phyloP scores from a whole-genome alignment of 2,888 invertebrate genomes.

The Mystacides longicornis region DNA sequence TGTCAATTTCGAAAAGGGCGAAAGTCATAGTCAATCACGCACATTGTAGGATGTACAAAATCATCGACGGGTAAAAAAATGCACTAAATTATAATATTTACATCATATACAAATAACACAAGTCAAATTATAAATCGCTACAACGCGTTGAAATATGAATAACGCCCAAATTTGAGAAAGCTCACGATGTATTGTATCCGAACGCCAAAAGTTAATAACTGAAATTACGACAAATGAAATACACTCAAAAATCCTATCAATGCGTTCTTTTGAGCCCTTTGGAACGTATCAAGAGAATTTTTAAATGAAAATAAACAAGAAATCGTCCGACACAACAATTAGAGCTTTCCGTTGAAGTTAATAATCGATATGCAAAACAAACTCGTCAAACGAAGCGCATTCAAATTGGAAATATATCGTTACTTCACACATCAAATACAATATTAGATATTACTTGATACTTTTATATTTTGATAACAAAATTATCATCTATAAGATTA shows the following conservation, averaged over 20 bases:
- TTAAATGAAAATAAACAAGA: conserved; percentile 11
- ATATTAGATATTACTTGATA: no score
- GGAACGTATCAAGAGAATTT: conserved; percentile 22
- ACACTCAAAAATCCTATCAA: conserved; percentile 19
- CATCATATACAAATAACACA: not conserved
- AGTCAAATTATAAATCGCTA: not conserved
- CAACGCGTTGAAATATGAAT: not conserved
- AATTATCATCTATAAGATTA: no score
- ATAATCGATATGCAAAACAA: no score
- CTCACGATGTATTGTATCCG: not conserved
- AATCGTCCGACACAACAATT: not conserved
- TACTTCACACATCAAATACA: no score
- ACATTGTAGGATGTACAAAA: not conserved
- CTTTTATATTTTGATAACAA: no score
- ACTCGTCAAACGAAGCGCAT: no score
- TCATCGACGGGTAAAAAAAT: not conserved
- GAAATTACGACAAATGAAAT: conserved; percentile 1
- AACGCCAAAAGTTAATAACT: not conserved
- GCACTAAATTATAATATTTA: not conserved
- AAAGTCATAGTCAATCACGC: not conserved
- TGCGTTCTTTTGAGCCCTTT: conserved; percentile 25
- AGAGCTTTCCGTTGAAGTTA: no score
- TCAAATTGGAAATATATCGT: no score
- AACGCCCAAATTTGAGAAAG: not conserved
- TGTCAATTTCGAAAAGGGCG: not conserved